Base-by-base conservation (phyloP, 2,113 vertebrate species). In the Paramisgurnus dabryanus region DNA sequence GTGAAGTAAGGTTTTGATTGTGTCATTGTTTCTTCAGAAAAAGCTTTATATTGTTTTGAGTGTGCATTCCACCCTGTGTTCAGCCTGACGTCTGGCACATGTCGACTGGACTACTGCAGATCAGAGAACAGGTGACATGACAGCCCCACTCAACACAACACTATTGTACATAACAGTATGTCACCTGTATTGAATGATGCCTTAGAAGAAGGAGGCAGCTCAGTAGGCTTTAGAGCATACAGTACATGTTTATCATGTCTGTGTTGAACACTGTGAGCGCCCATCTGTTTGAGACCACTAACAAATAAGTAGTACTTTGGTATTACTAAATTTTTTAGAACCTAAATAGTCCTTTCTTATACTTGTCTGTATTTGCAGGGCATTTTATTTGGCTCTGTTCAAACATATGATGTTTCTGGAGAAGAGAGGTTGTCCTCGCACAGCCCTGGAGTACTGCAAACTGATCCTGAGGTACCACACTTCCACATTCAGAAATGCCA, bases 341-440 rank as follows among this genome's bases (percentile, higher is more conserved):
- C 45, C 45, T 47, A 9, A 7, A 9, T 47, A 9, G 9, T 3
- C 45, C 8, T 47, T 78, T 79, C 41, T 82, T 27, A 86, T 12
- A 7, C 15, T 74, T 11, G 22, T 27, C 45, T n/a, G 76, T 18
- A 7, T 63, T 0, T 60, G 15, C 87, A 99, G 98, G 91, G 95
- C 95, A 15, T 99, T 98, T 88, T 98, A 95, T 89, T 89, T 99
- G 89, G 93, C 95, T 78, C 92, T 98, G 65, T 99, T 96, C 87
- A 99, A 98, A 89, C 98, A 99, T 88, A 93, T 98, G 94, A 93
- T 93, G 88, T 98, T 98, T 78, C 89, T 99, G 83, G 98, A 99
- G 91, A 98, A 95, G 87, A 93, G 97, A 78, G 98, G 97, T 22
- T 99, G 98, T 82, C 96, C 96, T 2, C 93, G 98, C 22, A 99